Conservation (phyloP, 2,888 invertebrate genomes). For the Cryptocheilus praepositus region DNA sequence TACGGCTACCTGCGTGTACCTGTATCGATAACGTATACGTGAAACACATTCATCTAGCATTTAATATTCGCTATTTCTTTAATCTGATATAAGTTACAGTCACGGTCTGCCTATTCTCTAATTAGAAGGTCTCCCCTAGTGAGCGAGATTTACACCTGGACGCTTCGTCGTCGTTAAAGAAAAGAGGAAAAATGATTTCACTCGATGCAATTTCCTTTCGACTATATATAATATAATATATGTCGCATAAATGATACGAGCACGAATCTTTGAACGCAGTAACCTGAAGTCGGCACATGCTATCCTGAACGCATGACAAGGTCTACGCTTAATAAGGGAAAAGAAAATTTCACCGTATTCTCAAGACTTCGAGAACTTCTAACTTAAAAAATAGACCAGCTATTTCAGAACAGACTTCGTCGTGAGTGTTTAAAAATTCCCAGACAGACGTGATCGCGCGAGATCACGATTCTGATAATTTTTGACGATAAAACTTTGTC, state of each 20-base stretch:
- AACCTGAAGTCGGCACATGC: neutral
- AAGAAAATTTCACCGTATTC: neutral
- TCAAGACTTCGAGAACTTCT: constrained; percentile 10
- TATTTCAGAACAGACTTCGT: constrained; percentile 22
- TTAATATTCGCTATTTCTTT: constrained; percentile 21
- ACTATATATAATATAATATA: too few species aligned
- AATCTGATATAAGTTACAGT: constrained; percentile 12
- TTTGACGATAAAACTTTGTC: too few species aligned
- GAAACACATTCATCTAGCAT: constrained; percentile 38
- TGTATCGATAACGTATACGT: constrained; percentile 25
- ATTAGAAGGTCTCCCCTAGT: constrained; percentile 3
- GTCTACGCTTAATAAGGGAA: neutral
- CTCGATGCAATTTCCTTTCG: neutral
- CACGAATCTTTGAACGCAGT: neutral
- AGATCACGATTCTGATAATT: too few species aligned
- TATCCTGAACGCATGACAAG: constrained; percentile 7
- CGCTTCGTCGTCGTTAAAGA: neutral
- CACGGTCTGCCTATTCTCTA: constrained; percentile 9
- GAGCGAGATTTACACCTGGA: constrained; percentile 1
- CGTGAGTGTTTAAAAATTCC: too few species aligned
- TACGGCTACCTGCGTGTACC: constrained; percentile 25
- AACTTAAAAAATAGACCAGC: constrained; percentile 41
- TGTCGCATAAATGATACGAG: neutral
- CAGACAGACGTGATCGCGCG: too few species aligned
- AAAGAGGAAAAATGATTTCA: too few species aligned